Conservation (phyloP, 2,888 invertebrate species). For the Aelia acuminata region DNA sequence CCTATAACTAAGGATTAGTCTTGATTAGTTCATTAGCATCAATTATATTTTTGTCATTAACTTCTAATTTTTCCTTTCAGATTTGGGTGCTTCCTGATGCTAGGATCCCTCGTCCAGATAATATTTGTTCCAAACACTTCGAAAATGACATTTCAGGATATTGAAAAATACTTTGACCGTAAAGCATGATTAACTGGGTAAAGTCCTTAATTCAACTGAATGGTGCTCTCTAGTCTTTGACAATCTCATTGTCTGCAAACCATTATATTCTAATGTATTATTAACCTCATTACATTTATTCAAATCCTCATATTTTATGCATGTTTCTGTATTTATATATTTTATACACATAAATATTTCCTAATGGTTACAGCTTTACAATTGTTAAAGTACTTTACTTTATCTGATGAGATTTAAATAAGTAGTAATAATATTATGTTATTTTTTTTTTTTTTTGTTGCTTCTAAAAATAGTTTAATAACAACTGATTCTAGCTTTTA, state of each 20-base stretch:
- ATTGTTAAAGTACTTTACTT: neutral
- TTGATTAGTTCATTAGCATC: neutral
- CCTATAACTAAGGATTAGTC: neutral
- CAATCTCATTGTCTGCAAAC: neutral
- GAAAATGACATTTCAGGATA: constrained; percentile 56
- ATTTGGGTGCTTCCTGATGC: constrained; percentile 34
- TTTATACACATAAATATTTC: neutral
- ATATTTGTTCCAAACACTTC: constrained; percentile 55
- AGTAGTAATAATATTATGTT: neutral
- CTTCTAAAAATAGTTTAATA: neutral
- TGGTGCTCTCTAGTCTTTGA: constrained; percentile 17
- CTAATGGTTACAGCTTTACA: neutral
- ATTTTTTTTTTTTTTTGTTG: neutral
- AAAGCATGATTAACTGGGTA: constrained; percentile 1
- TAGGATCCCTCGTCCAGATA: constrained; percentile 34
- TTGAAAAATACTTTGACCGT: constrained; percentile 66
- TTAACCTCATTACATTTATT: neutral
- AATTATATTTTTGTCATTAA: neutral
- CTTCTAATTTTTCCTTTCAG: neutral
- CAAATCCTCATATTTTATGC: neutral
- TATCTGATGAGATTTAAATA: neutral
- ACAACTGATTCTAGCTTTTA: neutral
- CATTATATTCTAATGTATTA: neutral
- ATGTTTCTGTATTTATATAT: constrained; percentile 22
- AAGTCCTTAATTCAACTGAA: neutral